A percentile compares a stretch with the other conserved stretches of the same genome.
Conservation (phyloP, 2,113 vertebrate species). For the Cromileptes altivelis region DNA sequence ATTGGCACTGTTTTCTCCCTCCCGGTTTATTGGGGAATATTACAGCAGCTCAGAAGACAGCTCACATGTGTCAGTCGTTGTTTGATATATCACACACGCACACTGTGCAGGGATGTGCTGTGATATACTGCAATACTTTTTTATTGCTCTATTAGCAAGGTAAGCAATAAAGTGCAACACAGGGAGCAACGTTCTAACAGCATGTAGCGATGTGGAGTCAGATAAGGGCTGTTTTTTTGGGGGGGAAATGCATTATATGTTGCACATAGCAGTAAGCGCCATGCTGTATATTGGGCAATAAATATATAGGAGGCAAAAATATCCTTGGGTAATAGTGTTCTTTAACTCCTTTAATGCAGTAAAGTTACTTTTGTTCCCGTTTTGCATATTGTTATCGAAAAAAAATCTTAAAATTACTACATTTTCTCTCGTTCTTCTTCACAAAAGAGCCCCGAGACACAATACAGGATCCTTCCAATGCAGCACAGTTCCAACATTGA, state of each 20-base stretch:
- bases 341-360: constrained; percentile 21
- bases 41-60: constrained; percentile 15
- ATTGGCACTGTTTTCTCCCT: constrained; percentile 40
- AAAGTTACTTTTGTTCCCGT: background rate
- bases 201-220: background rate
- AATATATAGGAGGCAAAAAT: constrained; percentile 5
- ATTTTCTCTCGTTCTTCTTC: constrained; percentile 16
- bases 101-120: constrained; percentile 1
- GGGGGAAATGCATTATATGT: background rate
- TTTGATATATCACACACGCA: background rate
- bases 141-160: background rate
- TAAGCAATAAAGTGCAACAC: background rate
- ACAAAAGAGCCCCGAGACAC: constrained; percentile 45
- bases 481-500: constrained; percentile 68
- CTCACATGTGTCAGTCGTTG: constrained; percentile 15
- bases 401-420: constrained; percentile 2
- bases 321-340: background rate
- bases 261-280: background rate
- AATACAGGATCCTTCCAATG: constrained; percentile 61
- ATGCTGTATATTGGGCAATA: background rate
- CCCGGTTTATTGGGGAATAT: constrained; percentile 16
- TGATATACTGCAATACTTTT: constrained; percentile 4
- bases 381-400: background rate
- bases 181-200: constrained; percentile 4
- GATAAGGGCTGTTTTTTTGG: constrained; percentile 2